Percentiles rank a stretch among this genome's conserved stretches.
These are phyloP conservation scores for Phortica okadai DNA, from an alignment of 2,888 invertebrate genomes.

Conservation along the genomic window DNA sequence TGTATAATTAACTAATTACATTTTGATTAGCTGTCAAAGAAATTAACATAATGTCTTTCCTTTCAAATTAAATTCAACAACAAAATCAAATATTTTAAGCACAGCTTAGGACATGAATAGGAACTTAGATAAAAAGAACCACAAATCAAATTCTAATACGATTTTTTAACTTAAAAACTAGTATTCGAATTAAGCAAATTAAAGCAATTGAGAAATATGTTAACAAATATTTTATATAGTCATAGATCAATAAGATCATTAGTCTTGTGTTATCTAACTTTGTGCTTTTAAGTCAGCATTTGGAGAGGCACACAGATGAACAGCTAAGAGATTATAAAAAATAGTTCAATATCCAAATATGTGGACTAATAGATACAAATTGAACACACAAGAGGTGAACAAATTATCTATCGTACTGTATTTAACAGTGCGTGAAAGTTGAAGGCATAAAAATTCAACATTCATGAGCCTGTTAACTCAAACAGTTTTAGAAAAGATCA, in stretches of 20 bases:
- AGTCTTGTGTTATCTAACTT: background rate
- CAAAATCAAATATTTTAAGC: background rate
- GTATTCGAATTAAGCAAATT: background rate
- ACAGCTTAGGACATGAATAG: constrained; percentile 1
- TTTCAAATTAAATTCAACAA: background rate
- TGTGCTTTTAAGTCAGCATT: background rate
- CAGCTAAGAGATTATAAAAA: background rate
- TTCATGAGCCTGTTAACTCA: no score
- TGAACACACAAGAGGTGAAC: no score
- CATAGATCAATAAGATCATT: background rate
- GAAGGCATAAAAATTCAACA: no score
- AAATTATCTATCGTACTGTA: no score
- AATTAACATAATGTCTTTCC: background rate
- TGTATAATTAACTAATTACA: background rate
- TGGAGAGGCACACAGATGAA: no score
- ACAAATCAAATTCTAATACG: background rate
- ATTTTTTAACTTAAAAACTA: background rate
- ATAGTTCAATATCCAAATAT: background rate
- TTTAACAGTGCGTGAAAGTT: no score
- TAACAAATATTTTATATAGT: background rate
- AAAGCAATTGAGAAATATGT: background rate
- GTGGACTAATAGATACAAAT: no score
- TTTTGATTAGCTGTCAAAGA: background rate
- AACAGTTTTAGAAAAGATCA: no score
- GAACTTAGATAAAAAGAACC: constrained; percentile 7